A percentile compares a stretch with the other conserved stretches of the same genome.
Conservation (phyloP, 2,888 invertebrate species). For the Cataglyphis cursor region DNA sequence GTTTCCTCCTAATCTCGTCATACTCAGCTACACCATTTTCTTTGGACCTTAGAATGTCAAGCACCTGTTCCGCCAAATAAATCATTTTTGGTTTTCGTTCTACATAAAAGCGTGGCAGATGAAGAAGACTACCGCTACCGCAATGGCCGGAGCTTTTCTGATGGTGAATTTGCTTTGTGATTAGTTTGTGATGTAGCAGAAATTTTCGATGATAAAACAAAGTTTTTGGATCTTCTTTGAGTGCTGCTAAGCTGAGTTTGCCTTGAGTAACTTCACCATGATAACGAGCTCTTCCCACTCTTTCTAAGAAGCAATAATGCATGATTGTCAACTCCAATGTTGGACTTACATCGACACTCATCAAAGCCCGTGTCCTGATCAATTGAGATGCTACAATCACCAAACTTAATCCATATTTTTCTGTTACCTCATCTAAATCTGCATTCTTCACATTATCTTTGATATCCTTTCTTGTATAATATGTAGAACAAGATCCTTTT, state of each 20-base stretch:
- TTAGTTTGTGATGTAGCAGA: conserved; percentile 88
- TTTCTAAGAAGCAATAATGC: conserved; percentile 92
- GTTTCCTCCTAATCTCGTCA: conserved; percentile 86
- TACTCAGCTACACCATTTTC: conserved; percentile 88
- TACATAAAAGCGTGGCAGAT: conserved; percentile 89
- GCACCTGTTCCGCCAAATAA: conserved; percentile 88
- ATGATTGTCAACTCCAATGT: conserved; percentile 87
- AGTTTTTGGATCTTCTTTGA: conserved; percentile 89
- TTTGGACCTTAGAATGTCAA: conserved; percentile 88
- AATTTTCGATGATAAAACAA: conserved; percentile 90
- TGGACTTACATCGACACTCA: conserved; percentile 87
- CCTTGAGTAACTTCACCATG: conserved; percentile 91
- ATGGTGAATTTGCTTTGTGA: conserved; percentile 89
- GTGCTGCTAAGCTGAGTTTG: conserved; percentile 88
- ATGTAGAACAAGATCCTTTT: conserved; percentile 91
- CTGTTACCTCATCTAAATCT: conserved; percentile 86
- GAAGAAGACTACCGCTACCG: conserved; percentile 88
- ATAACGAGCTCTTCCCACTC: conserved; percentile 91
- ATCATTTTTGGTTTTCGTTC: conserved; percentile 88
- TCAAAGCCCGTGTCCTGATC: conserved; percentile 88
- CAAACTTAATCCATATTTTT: conserved; percentile 89
- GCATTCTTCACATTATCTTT: conserved; percentile 86
- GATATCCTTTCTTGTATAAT: conserved; percentile 88
- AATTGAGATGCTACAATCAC: conserved; percentile 91
- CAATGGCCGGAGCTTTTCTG: conserved; percentile 87